phyloP scores from a whole-genome alignment of 2,888 invertebrate species.

The Cremastobaeus sp. region DNA sequence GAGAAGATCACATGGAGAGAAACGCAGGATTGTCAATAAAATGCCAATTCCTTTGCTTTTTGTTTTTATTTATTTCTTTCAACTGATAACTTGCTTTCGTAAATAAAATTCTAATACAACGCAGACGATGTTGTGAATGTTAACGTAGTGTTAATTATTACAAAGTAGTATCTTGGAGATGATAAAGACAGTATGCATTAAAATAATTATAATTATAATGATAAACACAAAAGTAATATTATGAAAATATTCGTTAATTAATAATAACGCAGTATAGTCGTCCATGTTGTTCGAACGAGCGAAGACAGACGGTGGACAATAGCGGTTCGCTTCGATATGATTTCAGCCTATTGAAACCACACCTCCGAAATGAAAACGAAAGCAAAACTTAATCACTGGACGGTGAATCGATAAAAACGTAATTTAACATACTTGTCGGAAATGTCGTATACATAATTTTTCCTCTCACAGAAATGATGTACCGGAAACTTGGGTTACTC shows the following conservation, averaged over 20 bases:
- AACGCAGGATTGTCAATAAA: constrained; percentile 5
- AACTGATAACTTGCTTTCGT: constrained; percentile 68
- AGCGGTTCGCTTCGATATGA: constrained; percentile 6
- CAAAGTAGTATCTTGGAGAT: constrained; percentile 58
- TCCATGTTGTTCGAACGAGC: constrained; percentile 15
- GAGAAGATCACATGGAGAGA: background rate
- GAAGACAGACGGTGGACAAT: constrained; percentile 4
- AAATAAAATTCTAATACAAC: constrained; percentile 72
- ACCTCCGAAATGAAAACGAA: constrained; percentile 13
- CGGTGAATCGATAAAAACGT: constrained; percentile 30
- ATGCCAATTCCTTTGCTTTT: constrained; percentile 5
- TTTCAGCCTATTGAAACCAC: constrained; percentile 12
- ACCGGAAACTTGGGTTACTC: background rate
- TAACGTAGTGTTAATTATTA: constrained; percentile 65
- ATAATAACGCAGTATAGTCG: constrained; percentile 45
- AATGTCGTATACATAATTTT: constrained; percentile 13
- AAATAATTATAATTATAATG: constrained; percentile 58
- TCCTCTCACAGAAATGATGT: constrained; percentile 4
- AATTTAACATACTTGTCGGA: constrained; percentile 9
- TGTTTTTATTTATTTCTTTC: constrained; percentile 52
- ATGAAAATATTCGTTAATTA: constrained; percentile 59
- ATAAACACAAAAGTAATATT: constrained; percentile 65
- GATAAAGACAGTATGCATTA: constrained; percentile 54
- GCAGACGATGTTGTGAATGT: constrained; percentile 69
- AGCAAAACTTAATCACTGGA: constrained; percentile 26